Evolutionary conservation across 2,797 vertebrate genomes (phyloP).

Genomic region (Hylomyscus alleni): DNA sequence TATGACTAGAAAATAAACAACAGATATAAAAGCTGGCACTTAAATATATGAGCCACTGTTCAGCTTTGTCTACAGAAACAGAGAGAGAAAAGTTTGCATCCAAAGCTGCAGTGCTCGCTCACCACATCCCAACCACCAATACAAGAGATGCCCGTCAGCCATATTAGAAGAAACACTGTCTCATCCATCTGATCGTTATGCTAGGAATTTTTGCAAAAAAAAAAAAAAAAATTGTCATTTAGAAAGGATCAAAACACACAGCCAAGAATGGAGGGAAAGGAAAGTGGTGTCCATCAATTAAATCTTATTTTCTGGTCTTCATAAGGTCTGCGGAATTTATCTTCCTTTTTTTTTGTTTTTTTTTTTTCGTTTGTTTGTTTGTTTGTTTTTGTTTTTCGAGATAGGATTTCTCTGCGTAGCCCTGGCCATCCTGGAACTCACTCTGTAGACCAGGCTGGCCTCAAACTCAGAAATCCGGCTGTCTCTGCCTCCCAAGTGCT

Average conservation of each 20-base stretch:
- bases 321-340: not conserved
- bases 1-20: not conserved
- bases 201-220: slow-evolving; percentile 9
- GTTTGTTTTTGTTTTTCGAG: no score
- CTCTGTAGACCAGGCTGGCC: no score
- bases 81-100: no score
- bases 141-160: not conserved
- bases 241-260: not conserved
- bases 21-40: not conserved
- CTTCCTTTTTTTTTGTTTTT: no score
- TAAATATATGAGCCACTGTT: not conserved
- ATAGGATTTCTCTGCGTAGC: no score
- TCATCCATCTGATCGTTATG: not conserved
- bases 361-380: no score
- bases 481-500: no score
- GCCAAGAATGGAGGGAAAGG: not conserved
- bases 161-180: not conserved
- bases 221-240: not conserved
- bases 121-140: no score
- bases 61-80: not conserved
- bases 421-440: no score
- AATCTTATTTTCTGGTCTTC: not conserved
- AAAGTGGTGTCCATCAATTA: not conserved
- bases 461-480: no score
- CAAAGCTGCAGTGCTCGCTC: not conserved